Evolutionary conservation across 2,797 vertebrate species (phyloP).

Genomic region (Threskiornis aethiopicus): DNA sequence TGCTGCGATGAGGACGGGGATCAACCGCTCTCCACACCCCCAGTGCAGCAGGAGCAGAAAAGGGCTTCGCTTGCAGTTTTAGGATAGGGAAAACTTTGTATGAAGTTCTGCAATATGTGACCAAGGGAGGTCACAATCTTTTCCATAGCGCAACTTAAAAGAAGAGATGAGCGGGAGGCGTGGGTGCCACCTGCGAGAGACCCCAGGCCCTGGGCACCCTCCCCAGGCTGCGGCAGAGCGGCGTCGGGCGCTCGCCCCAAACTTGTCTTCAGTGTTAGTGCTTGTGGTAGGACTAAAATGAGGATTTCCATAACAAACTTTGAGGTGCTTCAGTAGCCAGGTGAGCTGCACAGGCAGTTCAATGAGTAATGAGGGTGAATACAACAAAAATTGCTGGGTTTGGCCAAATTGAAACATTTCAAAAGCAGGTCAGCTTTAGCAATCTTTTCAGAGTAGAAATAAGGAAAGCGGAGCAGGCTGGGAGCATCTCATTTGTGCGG

Average conservation of each 20-base stretch:
- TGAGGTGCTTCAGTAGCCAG: background rate
- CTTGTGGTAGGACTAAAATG: background rate
- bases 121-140: background rate
- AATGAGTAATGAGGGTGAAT: background rate
- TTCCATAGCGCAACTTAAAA: background rate
- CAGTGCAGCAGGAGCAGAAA: background rate
- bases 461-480: background rate
- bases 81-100: background rate
- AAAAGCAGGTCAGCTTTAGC: background rate
- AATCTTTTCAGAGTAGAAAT: background rate
- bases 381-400: fast-evolving
- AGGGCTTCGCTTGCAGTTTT: background rate
- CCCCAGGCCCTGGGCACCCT: background rate
- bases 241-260: background rate
- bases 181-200: background rate
- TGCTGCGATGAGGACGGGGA: background rate
- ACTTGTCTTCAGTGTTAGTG: fast-evolving
- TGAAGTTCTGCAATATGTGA: fast-evolving
- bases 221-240: background rate
- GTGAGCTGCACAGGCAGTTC: background rate
- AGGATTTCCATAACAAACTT: background rate
- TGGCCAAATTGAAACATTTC: background rate
- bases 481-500: background rate
- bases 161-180: background rate
- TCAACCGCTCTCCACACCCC: background rate